phyloP scores from a whole-genome alignment of 2,888 invertebrate genomes.

The Orthosia gothica region DNA sequence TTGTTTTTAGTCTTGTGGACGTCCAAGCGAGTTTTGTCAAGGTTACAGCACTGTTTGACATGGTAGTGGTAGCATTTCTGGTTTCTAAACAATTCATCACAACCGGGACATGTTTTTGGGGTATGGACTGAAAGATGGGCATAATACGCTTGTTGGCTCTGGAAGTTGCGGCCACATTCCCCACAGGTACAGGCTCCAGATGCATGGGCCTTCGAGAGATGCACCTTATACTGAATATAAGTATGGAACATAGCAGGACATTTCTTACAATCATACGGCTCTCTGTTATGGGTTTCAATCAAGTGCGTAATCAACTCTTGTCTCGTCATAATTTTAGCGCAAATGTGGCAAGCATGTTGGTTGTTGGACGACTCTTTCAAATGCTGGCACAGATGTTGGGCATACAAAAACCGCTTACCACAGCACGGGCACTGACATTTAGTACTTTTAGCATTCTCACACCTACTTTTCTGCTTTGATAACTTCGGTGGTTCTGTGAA shows the following conservation, averaged over 20 bases:
- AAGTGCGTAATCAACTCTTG: conserved; percentile 80
- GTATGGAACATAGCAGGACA: conserved; percentile 80
- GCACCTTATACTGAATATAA: conserved; percentile 69
- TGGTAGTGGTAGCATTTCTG: conserved; percentile 83
- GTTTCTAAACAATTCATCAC: conserved; percentile 82
- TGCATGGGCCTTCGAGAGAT: conserved; percentile 76
- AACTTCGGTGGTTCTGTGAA: conserved; percentile 4
- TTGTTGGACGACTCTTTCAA: conserved; percentile 82
- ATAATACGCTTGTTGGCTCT: conserved; percentile 75
- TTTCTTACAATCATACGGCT: conserved; percentile 79
- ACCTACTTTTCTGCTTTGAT: conserved; percentile 18
- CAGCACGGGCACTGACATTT: conserved; percentile 81
- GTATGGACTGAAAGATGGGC: conserved; percentile 81
- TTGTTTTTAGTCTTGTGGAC: conserved; percentile 72
- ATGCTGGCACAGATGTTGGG: conserved; percentile 79
- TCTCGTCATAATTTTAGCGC: conserved; percentile 80
- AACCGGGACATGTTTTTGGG: conserved; percentile 80
- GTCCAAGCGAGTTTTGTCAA: conserved; percentile 73
- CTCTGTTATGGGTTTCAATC: conserved; percentile 69
- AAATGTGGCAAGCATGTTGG: conserved; percentile 82
- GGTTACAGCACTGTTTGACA: conserved; percentile 80
- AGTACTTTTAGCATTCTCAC: conserved; percentile 56
- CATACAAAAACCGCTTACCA: conserved; percentile 77
- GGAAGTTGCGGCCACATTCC: conserved; percentile 83
- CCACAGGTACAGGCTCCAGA: conserved; percentile 79